Percentiles rank a stretch among this genome's conserved stretches.
These are phyloP conservation scores for Phalacrocorax brasilianus DNA, from an alignment of 2,113 vertebrate genomes.

Conservation along the genomic window DNA sequence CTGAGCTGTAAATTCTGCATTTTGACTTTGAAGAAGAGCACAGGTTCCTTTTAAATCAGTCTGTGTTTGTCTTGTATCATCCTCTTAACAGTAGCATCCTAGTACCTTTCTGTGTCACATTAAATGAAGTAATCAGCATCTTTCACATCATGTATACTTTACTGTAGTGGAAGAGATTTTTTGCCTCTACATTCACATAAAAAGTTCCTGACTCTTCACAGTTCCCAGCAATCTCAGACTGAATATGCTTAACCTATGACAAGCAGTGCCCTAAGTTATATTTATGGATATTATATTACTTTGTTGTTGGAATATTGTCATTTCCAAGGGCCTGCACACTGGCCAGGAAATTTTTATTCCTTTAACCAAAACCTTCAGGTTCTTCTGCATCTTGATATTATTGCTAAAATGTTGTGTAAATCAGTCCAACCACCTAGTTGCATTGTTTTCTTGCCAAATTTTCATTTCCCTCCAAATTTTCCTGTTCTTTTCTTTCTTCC, in stretches of 20 bases:
- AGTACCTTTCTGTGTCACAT: neutral
- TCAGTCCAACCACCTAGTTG: neutral
- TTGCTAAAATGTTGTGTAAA: neutral
- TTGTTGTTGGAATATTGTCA: accelerated
- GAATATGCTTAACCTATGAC: neutral
- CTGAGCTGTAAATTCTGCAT: neutral
- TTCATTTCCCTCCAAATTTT: accelerated
- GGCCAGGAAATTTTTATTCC: neutral
- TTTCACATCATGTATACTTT: neutral
- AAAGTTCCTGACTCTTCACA: neutral
- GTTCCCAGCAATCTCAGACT: neutral
- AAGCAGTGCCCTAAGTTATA: neutral
- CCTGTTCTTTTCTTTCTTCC: neutral
- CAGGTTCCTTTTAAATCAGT: neutral
- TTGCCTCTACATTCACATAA: neutral
- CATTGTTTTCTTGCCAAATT: neutral
- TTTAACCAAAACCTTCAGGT: neutral
- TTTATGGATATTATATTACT: neutral
- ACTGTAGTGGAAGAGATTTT: neutral
- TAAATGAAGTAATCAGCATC: neutral
- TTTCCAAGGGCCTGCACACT: neutral
- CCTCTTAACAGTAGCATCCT: neutral
- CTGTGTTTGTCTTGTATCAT: neutral
- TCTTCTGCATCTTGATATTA: neutral
- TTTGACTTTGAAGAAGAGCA: neutral